Percentiles rank a stretch among this genome's conserved stretches.
phyloP scores from a whole-genome alignment of 2,888 invertebrate species.

The Corbicula japonica region DNA sequence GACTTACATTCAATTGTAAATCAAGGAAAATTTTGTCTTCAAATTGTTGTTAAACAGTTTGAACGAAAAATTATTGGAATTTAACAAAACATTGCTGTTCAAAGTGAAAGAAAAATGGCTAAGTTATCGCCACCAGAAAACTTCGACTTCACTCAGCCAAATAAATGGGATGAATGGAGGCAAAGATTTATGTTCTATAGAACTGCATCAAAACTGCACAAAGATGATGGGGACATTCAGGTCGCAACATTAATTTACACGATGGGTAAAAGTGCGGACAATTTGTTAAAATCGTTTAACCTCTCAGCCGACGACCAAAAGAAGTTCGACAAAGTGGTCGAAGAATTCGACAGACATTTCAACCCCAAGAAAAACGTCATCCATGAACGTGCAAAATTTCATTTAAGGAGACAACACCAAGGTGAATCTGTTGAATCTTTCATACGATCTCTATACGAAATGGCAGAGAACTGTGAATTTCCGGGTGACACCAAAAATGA shows the following conservation, averaged over 20 bases:
- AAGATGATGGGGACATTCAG: constrained; percentile 52
- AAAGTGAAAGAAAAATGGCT: too few species aligned
- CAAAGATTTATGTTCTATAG: constrained; percentile 45
- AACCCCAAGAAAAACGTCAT: constrained; percentile 52
- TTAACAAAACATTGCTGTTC: too few species aligned
- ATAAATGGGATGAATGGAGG: constrained; percentile 59
- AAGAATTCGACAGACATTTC: constrained; percentile 49
- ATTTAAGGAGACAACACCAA: constrained; percentile 27
- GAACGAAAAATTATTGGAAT: too few species aligned
- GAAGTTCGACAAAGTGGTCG: constrained; percentile 36
- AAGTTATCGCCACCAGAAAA: constrained; percentile 29
- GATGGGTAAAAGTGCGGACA: constrained; percentile 54
- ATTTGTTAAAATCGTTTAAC: constrained; percentile 49
- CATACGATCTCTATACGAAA: constrained; percentile 36
- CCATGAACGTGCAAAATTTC: constrained; percentile 57
- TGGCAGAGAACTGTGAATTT: constrained; percentile 51
- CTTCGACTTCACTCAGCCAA: constrained; percentile 34
- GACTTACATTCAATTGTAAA: too few species aligned
- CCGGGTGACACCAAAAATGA: too few species aligned
- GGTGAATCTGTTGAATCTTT: constrained; percentile 54
- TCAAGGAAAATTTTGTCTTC: too few species aligned
- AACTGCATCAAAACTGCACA: constrained; percentile 55
- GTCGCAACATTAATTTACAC: constrained; percentile 50
- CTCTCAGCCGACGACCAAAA: constrained; percentile 30
- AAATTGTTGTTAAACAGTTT: too few species aligned